A percentile compares a stretch with the other conserved stretches of the same genome.
phyloP scores from a whole-genome alignment of 2,888 invertebrate species.

The Rhyacophila evoluta region DNA sequence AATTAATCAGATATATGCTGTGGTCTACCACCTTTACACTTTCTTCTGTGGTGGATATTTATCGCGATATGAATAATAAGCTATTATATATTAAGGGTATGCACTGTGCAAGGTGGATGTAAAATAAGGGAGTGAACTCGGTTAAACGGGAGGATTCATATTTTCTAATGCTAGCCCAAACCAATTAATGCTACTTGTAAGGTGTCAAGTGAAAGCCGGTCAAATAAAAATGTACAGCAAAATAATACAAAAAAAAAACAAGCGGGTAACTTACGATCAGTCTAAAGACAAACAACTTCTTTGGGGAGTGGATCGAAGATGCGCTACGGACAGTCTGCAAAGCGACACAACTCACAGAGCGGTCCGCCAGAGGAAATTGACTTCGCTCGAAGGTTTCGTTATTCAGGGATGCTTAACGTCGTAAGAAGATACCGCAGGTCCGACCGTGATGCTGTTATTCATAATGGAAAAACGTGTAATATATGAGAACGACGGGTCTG shows the following conservation, averaged over 20 bases:
- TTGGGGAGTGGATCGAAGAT: constrained; percentile 56
- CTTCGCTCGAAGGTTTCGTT: constrained; percentile 23
- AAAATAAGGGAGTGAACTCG: neutral
- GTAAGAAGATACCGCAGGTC: constrained; percentile 41
- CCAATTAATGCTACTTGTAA: neutral
- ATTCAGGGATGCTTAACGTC: constrained; percentile 29
- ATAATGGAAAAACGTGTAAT: constrained; percentile 36
- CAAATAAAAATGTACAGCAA: constrained; percentile 55
- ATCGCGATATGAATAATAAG: too few species aligned
- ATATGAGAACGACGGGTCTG: constrained; percentile 34
- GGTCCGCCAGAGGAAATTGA: constrained; percentile 57
- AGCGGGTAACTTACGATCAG: constrained; percentile 66
- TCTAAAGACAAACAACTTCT: constrained; percentile 65
- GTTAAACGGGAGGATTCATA: neutral
- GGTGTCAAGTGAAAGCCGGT: neutral
- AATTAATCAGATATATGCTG: too few species aligned
- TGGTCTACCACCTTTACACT: too few species aligned
- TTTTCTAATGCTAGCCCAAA: neutral
- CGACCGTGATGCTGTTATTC: constrained; percentile 46
- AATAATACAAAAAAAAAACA: constrained; percentile 57
- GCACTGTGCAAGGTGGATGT: neutral
- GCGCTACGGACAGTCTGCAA: constrained; percentile 55
- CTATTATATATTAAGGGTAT: neutral
- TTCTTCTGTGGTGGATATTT: too few species aligned
- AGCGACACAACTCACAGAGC: constrained; percentile 54